Base-by-base conservation (phyloP, 2,888 invertebrate genomes). In the Idaea aversata region DNA sequence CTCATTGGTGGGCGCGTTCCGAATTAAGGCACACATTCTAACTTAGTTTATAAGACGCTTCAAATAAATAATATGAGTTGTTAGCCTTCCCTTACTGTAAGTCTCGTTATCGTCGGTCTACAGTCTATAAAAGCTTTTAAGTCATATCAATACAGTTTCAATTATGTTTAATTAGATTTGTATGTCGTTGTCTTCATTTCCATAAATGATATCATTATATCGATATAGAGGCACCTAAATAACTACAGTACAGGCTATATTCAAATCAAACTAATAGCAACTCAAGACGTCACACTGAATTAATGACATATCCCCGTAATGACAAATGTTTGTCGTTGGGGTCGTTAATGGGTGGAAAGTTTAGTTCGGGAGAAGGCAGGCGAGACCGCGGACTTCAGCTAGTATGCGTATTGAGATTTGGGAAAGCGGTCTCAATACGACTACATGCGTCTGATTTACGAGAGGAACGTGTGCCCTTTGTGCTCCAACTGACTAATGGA, bases 401-500 rank as follows among this genome's bases (percentile, higher is more conserved):
- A 72, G 77, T 77, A 80, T 80, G 80, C 85, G 87, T 88, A 90
- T 91, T 88, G 89, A 90, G 87, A 88, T 93, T 92, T 88, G 87
- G 91, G 90, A 90, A 91, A 88, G 82, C 85, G 84, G 80, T 86
- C 89, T 90, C 90, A 90, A 92, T 90, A 86, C 83, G 77, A 87
- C 86, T 87, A 88, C 90, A 85, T 88, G 82, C 87, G 88, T 79
- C 88, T 93, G 93, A 93, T 93, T 93, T 93, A 93, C 93, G 93
- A 90, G 90, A 88, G 84, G 88, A 90, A 88, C 92, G 92, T 90
- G 93, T 90, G 93, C 91, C 91, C 92, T 92, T 93, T 93, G 92
- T 93, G 83, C 91, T 90, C 87, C 78, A 81, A 79, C 88, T 92
- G 88, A 93, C 91, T 93, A 93, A 93, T 93, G 93, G 91, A 91